Percentiles rank a stretch among this genome's conserved stretches.
phyloP scores from a whole-genome alignment of 2,797 vertebrate species.

The Megalops cyprinoides region DNA sequence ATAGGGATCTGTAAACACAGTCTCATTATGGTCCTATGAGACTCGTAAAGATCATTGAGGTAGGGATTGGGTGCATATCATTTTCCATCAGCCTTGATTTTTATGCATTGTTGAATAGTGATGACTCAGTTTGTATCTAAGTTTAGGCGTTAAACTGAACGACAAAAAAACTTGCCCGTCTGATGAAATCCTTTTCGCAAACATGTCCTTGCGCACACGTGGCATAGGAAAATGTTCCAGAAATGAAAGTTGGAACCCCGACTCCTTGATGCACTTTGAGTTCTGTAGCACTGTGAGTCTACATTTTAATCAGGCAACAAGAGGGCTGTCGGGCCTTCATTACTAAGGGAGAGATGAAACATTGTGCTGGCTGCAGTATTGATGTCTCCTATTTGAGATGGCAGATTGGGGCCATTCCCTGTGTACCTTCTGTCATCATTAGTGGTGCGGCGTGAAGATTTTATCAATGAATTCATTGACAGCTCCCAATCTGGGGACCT shows the following conservation, averaged over 20 bases:
- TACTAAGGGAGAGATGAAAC: conserved; percentile 62
- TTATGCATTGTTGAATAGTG: too few species aligned
- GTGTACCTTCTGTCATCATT: conserved; percentile 65
- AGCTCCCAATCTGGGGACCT: conserved; percentile 16
- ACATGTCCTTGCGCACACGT: too few species aligned
- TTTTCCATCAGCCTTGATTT: too few species aligned
- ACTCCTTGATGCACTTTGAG: background rate
- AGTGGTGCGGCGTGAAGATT: conserved; percentile 49
- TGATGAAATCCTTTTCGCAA: too few species aligned
- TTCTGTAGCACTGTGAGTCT: conserved; percentile 21
- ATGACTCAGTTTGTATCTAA: too few species aligned
- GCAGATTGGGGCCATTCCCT: conserved; percentile 66
- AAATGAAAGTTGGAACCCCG: background rate
- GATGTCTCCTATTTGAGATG: conserved; percentile 57
- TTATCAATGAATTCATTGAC: conserved; percentile 46
- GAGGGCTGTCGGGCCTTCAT: conserved; percentile 37
- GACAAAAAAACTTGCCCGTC: too few species aligned
- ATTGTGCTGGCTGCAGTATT: conserved; percentile 49
- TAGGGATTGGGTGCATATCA: too few species aligned
- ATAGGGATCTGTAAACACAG: too few species aligned
- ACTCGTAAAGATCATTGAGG: too few species aligned
- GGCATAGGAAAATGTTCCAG: too few species aligned
- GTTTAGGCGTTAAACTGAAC: too few species aligned
- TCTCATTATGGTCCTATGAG: too few species aligned
- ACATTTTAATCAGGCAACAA: conserved; percentile 51